Base-by-base conservation (phyloP, 2,113 vertebrate genomes). In the Pollachius pollachius region DNA sequence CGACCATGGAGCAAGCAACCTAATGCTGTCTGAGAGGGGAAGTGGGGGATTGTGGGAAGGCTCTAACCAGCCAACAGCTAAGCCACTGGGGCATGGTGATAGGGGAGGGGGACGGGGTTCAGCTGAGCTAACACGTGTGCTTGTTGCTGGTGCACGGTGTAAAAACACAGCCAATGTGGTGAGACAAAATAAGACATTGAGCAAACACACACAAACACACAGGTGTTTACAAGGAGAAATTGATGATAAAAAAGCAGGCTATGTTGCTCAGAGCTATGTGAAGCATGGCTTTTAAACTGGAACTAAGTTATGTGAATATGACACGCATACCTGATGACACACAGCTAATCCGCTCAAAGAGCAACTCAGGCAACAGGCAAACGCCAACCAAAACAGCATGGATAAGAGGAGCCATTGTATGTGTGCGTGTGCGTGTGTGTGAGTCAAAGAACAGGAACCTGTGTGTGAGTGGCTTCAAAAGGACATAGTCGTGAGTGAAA, bases 21-120 rank as follows among this genome's bases (percentile, higher is more conserved):
- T 63, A 74, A 75, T 3, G 37, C 67, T 79, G 34, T 48, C 41
- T 7, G 41, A 13, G 41, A 70, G 48, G 64, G 27, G 64, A 65
- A 41, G 73, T 74, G 52, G 62, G 73, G 68, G 70, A 74, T 79
- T 75, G 21, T 75, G 75, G 76, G 81, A 85, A 52, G 68, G 80
- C 69, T 78, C 41, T 71, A 74, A 34, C 4, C 41, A 5, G 30
- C 73, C 67, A 48, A 64, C 75, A 67, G 73, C 72, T 72, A 71
- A 76, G 63, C 65, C 83, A 69, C 62, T 19, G 72, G 64, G 73
- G 76, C 74, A 70, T 64, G 48, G 2, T 78, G 61, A 70, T 76
- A 82, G 70, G 34, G 25, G 63, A 48, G 41, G 41, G 41, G 8
- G 41, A 34, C 30, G 30, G 30, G 4, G 30, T 34, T 78, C 80